phyloP scores from a whole-genome alignment of 2,797 vertebrate genomes.

The Coilia nasus region DNA sequence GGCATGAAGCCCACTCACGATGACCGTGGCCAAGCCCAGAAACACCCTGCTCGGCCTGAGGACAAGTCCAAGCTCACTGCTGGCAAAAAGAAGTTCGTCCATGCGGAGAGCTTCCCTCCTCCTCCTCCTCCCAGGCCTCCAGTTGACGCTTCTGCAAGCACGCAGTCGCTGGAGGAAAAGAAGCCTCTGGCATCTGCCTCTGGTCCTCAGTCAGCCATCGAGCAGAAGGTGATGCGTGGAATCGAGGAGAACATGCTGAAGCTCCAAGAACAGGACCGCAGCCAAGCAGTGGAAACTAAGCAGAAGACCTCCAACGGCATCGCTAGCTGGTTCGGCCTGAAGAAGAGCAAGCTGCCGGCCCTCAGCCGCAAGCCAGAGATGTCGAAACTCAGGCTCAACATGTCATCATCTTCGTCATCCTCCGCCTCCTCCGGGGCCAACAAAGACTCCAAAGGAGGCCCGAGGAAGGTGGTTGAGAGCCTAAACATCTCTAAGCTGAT shows the following conservation, averaged over 20 bases:
- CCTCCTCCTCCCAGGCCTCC: constrained; percentile 70
- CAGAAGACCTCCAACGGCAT: constrained; percentile 88
- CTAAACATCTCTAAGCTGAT: constrained; percentile 96
- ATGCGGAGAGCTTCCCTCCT: constrained; percentile 72
- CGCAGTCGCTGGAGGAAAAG: constrained; percentile 58
- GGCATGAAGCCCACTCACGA: constrained; percentile 38
- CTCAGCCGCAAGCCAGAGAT: constrained; percentile 85
- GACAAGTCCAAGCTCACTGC: constrained; percentile 76
- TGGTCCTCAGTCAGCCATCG: constrained; percentile 85
- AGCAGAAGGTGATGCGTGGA: constrained; percentile 98
- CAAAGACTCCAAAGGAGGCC: constrained; percentile 81
- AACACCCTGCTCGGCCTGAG: constrained; percentile 55
- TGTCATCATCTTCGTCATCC: constrained; percentile 66
- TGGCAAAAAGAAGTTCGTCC: constrained; percentile 73
- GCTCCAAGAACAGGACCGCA: constrained; percentile 88
- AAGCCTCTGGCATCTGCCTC: constrained; percentile 55
- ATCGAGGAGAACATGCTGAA: constrained; percentile 94
- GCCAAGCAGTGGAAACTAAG: constrained; percentile 77
- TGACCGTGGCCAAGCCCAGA: constrained; percentile 32
- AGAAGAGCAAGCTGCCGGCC: constrained; percentile 91
- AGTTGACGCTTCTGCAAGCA: constrained; percentile 39
- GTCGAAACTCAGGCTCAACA: constrained; percentile 78
- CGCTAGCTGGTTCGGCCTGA: constrained; percentile 95
- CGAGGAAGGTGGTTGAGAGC: constrained; percentile 87
- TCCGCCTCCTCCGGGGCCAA: constrained; percentile 52